Evolutionary conservation across 2,113 vertebrate genomes (phyloP).

Genomic region (Colossoma macropomum): DNA sequence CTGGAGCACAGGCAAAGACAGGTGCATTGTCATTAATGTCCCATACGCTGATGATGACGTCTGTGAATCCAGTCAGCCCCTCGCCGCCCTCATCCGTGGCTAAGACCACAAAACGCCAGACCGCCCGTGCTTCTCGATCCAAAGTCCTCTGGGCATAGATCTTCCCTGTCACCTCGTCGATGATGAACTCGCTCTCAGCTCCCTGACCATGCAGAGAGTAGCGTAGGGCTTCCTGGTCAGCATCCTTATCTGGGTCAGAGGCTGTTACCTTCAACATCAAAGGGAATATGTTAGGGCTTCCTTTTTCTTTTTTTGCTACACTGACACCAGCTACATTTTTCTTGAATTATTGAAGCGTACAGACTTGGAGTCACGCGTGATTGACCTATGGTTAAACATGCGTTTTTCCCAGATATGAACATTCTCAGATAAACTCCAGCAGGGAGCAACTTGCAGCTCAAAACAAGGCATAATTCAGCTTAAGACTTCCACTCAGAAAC

Average conservation of each 20-base stretch:
- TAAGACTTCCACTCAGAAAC: background rate
- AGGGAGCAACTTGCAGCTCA: background rate
- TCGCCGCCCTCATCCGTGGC: slow-evolving; percentile 89
- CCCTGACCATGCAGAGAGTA: slow-evolving; percentile 89
- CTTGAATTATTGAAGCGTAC: slow-evolving; percentile 63
- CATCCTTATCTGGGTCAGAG: slow-evolving; percentile 84
- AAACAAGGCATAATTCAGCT: background rate
- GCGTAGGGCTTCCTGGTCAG: slow-evolving; percentile 82
- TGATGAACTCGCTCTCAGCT: slow-evolving; percentile 85
- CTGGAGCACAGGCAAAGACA: slow-evolving; percentile 80
- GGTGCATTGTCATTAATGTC: slow-evolving; percentile 90
- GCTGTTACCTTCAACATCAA: slow-evolving; percentile 82
- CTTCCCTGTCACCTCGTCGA: slow-evolving; percentile 86
- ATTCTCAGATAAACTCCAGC: background rate
- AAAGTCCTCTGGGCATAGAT: slow-evolving; percentile 84
- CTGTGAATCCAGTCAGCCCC: slow-evolving; percentile 90
- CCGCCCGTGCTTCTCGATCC: slow-evolving; percentile 83
- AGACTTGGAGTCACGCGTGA: slow-evolving; percentile 47
- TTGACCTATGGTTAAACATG: slow-evolving; percentile 44
- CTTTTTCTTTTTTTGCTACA: background rate
- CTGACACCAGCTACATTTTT: slow-evolving; percentile 19
- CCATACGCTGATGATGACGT: slow-evolving; percentile 89
- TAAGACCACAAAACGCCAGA: slow-evolving; percentile 89
- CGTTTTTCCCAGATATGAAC: slow-evolving; percentile 12
- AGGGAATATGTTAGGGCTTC: slow-evolving; percentile 43